Evolutionary conservation across 1,140 invertebrate genomes (phyloP).

Genomic region (Papilio machaon): DNA sequence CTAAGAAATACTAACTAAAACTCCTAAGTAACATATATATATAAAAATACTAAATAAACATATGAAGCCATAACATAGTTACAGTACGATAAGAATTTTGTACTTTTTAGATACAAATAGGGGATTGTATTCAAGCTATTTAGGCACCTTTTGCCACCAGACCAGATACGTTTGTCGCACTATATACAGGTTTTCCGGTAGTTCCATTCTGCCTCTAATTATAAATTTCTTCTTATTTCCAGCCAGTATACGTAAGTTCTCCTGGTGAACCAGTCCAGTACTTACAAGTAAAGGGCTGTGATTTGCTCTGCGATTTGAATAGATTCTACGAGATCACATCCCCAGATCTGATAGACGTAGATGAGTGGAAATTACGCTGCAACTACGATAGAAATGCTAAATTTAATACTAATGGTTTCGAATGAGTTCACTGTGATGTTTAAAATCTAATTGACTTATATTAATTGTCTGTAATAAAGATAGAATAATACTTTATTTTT

Average conservation of each 20-base stretch:
- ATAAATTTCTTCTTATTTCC: not conserved
- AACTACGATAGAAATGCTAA: constrained; percentile 24
- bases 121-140: too few relatives aligned
- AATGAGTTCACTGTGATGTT: not conserved
- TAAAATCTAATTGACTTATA: not conserved
- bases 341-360: not conserved
- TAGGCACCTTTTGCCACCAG: too few relatives aligned
- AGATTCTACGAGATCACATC: constrained; percentile 32
- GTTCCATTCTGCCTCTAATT: too few relatives aligned
- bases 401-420: not conserved
- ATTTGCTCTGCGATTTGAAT: constrained; percentile 30
- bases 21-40: too few relatives aligned
- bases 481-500: not conserved
- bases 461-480: not conserved
- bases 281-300: constrained; percentile 39
- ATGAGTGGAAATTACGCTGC: constrained; percentile 14
- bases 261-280: constrained; percentile 38
- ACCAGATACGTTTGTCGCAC: too few relatives aligned
- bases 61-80: too few relatives aligned
- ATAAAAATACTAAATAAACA: too few relatives aligned
- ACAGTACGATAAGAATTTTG: too few relatives aligned
- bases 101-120: too few relatives aligned
- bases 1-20: too few relatives aligned
- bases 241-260: constrained; percentile 40
- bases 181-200: too few relatives aligned